phyloP scores from a whole-genome alignment of 2,113 vertebrate genomes.

The Muscicapa adusta region DNA sequence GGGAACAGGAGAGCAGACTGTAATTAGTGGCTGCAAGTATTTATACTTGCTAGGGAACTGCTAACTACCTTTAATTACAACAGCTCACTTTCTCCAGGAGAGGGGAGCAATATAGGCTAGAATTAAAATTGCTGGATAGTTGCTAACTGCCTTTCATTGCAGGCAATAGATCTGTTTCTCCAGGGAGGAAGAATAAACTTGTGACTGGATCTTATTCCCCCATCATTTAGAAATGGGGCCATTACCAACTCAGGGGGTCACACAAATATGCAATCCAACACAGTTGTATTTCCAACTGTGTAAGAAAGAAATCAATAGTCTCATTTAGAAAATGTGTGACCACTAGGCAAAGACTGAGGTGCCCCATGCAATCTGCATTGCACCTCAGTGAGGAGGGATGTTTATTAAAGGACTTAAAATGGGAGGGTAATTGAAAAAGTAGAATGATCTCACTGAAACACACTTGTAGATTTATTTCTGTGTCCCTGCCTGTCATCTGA shows the following conservation, averaged over 20 bases:
- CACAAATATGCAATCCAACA: background rate
- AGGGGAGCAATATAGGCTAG: constrained; percentile 30
- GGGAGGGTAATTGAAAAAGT: constrained; percentile 9
- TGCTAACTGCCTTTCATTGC: constrained; percentile 40
- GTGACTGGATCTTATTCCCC: background rate
- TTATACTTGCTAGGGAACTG: constrained; percentile 39
- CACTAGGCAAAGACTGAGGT: background rate
- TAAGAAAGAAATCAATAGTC: constrained; percentile 15
- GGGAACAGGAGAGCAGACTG: constrained; percentile 8
- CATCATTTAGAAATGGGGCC: constrained; percentile 8
- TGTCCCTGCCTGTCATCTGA: background rate
- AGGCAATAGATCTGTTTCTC: constrained; percentile 36
- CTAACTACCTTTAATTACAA: constrained; percentile 62
- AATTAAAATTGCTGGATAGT: constrained; percentile 41
- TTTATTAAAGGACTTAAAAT: constrained; percentile 5
- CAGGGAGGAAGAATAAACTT: constrained; percentile 44
- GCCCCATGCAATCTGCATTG: background rate
- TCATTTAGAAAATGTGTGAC: background rate
- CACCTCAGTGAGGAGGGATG: background rate
- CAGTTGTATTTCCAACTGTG: background rate
- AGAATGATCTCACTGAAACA: background rate
- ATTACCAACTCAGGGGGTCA: constrained; percentile 21
- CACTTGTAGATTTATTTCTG: background rate
- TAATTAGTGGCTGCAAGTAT: constrained; percentile 56
- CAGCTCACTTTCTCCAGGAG: constrained; percentile 24